Conservation (phyloP, 2,888 invertebrate genomes). For the Phalera bucephala region DNA sequence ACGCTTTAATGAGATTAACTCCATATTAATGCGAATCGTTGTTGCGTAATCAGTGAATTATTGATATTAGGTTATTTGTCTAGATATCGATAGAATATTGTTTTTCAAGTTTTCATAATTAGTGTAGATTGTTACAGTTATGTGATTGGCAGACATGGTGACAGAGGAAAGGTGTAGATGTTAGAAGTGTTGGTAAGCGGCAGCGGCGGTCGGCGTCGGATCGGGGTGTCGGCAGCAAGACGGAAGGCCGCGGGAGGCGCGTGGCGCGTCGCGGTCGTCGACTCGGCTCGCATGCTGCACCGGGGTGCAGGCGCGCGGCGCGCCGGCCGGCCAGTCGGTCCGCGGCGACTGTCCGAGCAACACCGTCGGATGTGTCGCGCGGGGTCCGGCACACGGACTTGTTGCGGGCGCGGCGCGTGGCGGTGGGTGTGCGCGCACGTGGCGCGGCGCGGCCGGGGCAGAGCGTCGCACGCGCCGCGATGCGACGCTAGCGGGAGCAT, state of each 20-base stretch:
- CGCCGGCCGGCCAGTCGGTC: conserved; percentile 50
- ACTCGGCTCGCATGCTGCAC: conserved; percentile 44
- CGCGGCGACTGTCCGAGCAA: conserved; percentile 65
- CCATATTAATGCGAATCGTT: conserved; percentile 23
- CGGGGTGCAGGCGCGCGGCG: conserved; percentile 36
- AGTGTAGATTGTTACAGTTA: too few relatives aligned
- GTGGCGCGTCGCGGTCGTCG: conserved; percentile 43
- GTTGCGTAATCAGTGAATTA: conserved; percentile 23
- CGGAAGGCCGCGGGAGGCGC: conserved; percentile 47
- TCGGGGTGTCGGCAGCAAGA: conserved; percentile 17
- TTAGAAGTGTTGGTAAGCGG: background rate
- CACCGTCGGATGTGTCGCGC: conserved; percentile 52
- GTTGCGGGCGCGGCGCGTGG: conserved; percentile 46
- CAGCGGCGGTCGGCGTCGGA: conserved; percentile 8
- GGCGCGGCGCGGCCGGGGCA: conserved; percentile 40
- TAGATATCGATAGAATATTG: conserved; percentile 5
- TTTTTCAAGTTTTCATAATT: too few relatives aligned
- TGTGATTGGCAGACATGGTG: too few relatives aligned
- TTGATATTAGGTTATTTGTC: conserved; percentile 11
- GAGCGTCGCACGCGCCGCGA: conserved; percentile 67
- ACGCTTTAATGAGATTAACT: conserved; percentile 45
- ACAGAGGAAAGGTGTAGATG: background rate
- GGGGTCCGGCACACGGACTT: conserved; percentile 33
- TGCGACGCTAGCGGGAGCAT: conserved; percentile 74
- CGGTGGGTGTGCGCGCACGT: conserved; percentile 42